Percentiles rank a stretch among this genome's conserved stretches.
Conservation (phyloP, 2,113 vertebrate genomes). For the Glareola pratincola region DNA sequence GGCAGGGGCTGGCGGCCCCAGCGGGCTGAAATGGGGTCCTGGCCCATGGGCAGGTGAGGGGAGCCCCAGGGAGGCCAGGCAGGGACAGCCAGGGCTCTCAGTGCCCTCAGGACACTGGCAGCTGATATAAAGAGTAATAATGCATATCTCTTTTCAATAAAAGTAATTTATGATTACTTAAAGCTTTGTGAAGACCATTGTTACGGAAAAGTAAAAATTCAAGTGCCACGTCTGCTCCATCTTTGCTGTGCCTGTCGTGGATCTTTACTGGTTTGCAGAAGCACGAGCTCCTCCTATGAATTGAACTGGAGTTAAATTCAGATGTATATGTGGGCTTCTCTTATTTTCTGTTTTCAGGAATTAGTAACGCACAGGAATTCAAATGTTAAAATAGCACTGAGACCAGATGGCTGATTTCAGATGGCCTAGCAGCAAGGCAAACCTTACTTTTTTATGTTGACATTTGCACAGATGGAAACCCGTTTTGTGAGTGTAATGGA, state of each 20-base stretch:
- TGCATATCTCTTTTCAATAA: not conserved
- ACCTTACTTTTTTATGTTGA: not conserved
- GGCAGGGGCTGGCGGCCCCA: too few relatives aligned
- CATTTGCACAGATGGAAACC: not conserved
- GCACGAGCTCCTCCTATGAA: not conserved
- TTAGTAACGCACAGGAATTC: not conserved
- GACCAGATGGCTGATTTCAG: not conserved
- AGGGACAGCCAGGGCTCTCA: not conserved
- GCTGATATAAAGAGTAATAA: not conserved
- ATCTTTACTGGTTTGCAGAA: not conserved
- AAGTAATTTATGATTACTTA: not conserved
- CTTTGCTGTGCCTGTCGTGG: not conserved
- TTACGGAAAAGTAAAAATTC: not conserved
- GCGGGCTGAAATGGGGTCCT: not conserved
- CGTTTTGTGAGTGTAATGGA: not conserved
- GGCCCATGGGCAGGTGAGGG: not conserved
- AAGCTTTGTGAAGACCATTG: not conserved
- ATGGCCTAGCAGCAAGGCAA: not conserved
- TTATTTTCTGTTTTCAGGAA: not conserved
- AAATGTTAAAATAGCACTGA: not conserved
- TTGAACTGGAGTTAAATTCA: not conserved
- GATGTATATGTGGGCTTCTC: not conserved
- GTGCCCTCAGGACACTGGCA: not conserved
- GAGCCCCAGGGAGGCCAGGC: not conserved
- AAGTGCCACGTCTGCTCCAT: not conserved